Base-by-base conservation (phyloP, 2,113 vertebrate species). In the Hystrix brachyura region DNA sequence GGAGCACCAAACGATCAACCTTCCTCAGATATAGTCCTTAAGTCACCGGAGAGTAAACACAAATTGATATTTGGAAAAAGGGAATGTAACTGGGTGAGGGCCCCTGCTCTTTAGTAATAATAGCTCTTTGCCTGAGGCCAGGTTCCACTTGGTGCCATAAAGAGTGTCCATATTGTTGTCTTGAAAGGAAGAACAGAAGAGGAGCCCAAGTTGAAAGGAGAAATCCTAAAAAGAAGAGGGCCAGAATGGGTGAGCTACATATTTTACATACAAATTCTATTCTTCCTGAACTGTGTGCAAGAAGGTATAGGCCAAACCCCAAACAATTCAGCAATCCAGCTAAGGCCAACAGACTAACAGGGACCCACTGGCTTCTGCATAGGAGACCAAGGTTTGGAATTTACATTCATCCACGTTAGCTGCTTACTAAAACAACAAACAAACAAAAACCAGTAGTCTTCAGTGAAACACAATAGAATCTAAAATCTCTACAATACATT, bases 151-250 rank as follows among this genome's bases (percentile, higher is more conserved):
- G n/a, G 3, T 51, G 32, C 69, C 62, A 51, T 21, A 1, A 92
- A 82, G 6, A 51, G 23, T 80, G 21, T 34, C 25, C 48, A 34
- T 71, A 21, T 55, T 93, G 62, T 9, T 60, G 15, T 29, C 46
- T 79, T 79, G 17, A 94, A 91, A 51, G 81, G 72, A n/a, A 94
- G 27, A 94, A 88, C 38, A 38, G 38, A 38, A 38, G 38, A 38
- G 38, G 38, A 38, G 38, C 38, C 38, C 38, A 90, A 81, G 21
- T 51, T 43, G 62, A 90, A 13, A 90, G 48, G 32, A 84, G 34
- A 90, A 80, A 80, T 80, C 34, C 34, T 11, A 29, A 15, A 48
- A 90, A 51, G 62, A 48, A 79, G 60, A 59, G 25, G 38, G 15
- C 9, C 23, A 48, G 32, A 92, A 62, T 84, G 32, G 43, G 43